These are phyloP conservation scores for Cynoglossus semilaevis DNA, from an alignment of 2,113 vertebrate genomes.

Conservation along the genomic window DNA sequence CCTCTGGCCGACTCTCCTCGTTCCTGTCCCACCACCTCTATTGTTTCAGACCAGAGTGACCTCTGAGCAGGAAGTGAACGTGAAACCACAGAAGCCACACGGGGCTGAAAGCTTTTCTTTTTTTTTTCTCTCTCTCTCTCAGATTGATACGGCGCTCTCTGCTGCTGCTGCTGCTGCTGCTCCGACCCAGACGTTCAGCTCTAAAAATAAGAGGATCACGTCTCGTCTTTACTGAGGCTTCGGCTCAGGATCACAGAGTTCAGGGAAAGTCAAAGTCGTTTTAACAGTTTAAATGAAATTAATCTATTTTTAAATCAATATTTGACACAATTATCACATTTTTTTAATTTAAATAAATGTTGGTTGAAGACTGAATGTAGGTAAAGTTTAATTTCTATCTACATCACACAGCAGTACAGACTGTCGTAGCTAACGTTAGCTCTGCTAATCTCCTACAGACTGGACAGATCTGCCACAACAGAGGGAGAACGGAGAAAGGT, in stretches of 20 bases:
- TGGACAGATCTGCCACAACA: too few species aligned
- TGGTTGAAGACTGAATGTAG: too few species aligned
- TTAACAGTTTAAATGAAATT: neutral
- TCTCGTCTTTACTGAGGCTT: neutral
- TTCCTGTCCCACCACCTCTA: slow-evolving; percentile 32
- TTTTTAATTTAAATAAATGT: too few species aligned
- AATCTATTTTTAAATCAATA: too few species aligned
- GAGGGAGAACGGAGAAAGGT: too few species aligned
- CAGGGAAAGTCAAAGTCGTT: neutral
- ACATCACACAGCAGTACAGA: too few species aligned
- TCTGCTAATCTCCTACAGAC: too few species aligned
- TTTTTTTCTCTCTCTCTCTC: neutral
- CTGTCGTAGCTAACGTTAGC: too few species aligned
- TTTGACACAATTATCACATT: too few species aligned
- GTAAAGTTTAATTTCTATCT: too few species aligned
- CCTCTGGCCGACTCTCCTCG: slow-evolving; percentile 5
- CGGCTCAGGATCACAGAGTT: neutral
- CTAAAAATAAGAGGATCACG: neutral
- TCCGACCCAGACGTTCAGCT: neutral
- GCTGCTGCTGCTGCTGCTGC: too few species aligned
- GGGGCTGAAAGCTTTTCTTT: slow-evolving; percentile 11
- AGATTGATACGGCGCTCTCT: neutral
- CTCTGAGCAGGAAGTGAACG: slow-evolving; percentile 43
- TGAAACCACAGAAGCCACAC: slow-evolving; percentile 24
- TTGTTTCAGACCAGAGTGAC: slow-evolving; percentile 51